These are phyloP conservation scores for Latrodectus hesperus DNA, from an alignment of 2,888 invertebrate genomes.

Conservation along the genomic window DNA sequence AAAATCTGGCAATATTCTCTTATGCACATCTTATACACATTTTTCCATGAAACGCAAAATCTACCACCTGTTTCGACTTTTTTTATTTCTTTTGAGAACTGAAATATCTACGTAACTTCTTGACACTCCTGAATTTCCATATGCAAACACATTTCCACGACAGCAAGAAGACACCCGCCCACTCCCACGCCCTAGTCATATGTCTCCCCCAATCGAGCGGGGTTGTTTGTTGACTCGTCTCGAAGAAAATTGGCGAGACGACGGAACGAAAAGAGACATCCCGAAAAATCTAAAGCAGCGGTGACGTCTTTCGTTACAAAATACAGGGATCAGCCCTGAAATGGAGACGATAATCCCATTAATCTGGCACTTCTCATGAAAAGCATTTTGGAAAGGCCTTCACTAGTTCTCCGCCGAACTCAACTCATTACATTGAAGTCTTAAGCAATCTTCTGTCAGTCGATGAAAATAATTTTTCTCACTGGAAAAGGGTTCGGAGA, in stretches of 20 bases:
- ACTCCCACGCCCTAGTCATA: too few relatives aligned
- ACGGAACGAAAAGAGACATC: neutral
- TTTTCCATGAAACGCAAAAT: too few relatives aligned
- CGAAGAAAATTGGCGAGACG: neutral
- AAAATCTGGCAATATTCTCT: too few relatives aligned
- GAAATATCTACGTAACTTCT: too few relatives aligned
- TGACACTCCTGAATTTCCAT: too few relatives aligned
- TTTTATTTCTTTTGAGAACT: too few relatives aligned
- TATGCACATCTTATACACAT: too few relatives aligned
- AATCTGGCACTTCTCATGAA: conserved; percentile 44
- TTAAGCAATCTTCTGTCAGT: neutral
- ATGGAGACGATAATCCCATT: conserved; percentile 51
- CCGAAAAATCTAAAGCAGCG: neutral
- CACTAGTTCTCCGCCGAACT: neutral
- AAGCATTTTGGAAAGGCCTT: neutral
- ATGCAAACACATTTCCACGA: too few relatives aligned
- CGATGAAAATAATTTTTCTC: conserved; percentile 41
- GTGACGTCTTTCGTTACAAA: conserved; percentile 21
- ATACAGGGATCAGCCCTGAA: conserved; percentile 33
- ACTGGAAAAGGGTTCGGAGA: neutral
- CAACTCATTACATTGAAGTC: conserved; percentile 29
- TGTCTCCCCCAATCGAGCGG: too few relatives aligned
- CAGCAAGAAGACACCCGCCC: too few relatives aligned
- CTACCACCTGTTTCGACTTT: too few relatives aligned
- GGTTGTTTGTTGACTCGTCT: neutral